A percentile compares a stretch with the other conserved stretches of the same genome.
Evolutionary conservation across 1,140 invertebrate species (phyloP).

Genomic region (Drosophila lowei): DNA sequence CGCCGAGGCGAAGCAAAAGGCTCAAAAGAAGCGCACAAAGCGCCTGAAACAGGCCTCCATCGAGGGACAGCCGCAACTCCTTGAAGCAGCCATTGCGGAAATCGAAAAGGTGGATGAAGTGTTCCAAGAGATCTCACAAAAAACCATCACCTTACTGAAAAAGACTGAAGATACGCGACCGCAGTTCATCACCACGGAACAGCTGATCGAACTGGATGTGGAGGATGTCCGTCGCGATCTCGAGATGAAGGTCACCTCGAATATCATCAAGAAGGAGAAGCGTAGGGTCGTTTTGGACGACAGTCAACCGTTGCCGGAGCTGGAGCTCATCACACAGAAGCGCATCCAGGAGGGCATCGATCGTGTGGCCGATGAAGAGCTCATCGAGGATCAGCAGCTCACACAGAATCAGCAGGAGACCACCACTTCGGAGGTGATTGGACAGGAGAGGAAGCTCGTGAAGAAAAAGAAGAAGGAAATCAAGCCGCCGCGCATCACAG

Average conservation of each 20-base stretch:
- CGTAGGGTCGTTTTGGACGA: slow-evolving; percentile 82
- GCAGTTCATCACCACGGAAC: slow-evolving; percentile 77
- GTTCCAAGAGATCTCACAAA: slow-evolving; percentile 81
- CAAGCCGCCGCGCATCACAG: slow-evolving; percentile 88
- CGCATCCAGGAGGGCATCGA: slow-evolving; percentile 83
- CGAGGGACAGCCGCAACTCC: slow-evolving; percentile 73
- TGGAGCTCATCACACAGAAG: slow-evolving; percentile 84
- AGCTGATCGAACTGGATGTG: slow-evolving; percentile 80
- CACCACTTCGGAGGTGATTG: slow-evolving; percentile 81
- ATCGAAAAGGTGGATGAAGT: slow-evolving; percentile 77
- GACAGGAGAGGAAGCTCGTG: slow-evolving; percentile 77
- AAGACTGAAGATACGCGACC: slow-evolving; percentile 79
- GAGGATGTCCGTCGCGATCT: slow-evolving; percentile 84
- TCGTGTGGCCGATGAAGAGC: slow-evolving; percentile 83
- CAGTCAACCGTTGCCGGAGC: slow-evolving; percentile 84
- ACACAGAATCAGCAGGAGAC: slow-evolving; percentile 82
- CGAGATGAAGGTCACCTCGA: slow-evolving; percentile 84
- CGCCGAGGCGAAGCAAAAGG: slow-evolving; percentile 70
- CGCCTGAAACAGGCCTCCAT: slow-evolving; percentile 69
- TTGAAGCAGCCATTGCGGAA: slow-evolving; percentile 72
- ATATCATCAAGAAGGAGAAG: slow-evolving; percentile 83
- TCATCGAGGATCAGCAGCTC: slow-evolving; percentile 83
- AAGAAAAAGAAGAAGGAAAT: slow-evolving; percentile 85
- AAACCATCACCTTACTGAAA: slow-evolving; percentile 78
- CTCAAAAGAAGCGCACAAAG: slow-evolving; percentile 80